Conservation (phyloP, 1,140 invertebrate species). For the Cotesia chilonis region DNA sequence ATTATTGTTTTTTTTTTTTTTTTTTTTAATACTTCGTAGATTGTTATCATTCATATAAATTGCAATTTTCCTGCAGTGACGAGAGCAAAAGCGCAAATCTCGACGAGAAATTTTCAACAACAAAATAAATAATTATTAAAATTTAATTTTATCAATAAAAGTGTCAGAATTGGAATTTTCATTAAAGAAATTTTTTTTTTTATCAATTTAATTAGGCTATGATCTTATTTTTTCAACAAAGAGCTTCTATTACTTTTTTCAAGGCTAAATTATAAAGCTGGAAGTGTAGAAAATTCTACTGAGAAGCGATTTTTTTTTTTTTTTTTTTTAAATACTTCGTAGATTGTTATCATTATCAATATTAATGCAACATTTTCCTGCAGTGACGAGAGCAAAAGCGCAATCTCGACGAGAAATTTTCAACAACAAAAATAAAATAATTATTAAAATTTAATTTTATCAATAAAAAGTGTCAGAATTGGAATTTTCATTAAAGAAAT, state of each 20-base stretch:
- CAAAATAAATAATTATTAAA: constrained; percentile 10
- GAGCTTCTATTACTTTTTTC: too few species aligned
- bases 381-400: constrained; percentile 35
- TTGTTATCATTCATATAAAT: constrained; percentile 16
- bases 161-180: background rate
- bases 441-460: background rate
- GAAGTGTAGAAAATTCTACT: constrained; percentile 1
- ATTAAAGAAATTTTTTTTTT: too few species aligned
- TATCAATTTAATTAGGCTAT: too few species aligned
- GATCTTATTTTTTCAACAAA: too few species aligned
- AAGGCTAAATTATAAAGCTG: constrained; percentile 5
- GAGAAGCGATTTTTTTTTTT: constrained; percentile 5
- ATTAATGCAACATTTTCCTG: constrained; percentile 9
- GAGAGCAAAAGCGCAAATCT: constrained; percentile 34
- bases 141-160: background rate
- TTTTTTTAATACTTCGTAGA: constrained; percentile 2
- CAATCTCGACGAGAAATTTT: constrained; percentile 25
- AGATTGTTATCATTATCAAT: constrained; percentile 14
- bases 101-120: constrained; percentile 21
- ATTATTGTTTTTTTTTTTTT: constrained; percentile 5
- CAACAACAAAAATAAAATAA: constrained; percentile 16
- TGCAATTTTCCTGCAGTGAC: constrained; percentile 20
- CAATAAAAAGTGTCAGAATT: background rate
- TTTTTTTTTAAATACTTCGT: constrained; percentile 3
- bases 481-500: background rate